Evolutionary conservation across 2,113 vertebrate species (phyloP).

Genomic region (Macheiramphus alcinus): DNA sequence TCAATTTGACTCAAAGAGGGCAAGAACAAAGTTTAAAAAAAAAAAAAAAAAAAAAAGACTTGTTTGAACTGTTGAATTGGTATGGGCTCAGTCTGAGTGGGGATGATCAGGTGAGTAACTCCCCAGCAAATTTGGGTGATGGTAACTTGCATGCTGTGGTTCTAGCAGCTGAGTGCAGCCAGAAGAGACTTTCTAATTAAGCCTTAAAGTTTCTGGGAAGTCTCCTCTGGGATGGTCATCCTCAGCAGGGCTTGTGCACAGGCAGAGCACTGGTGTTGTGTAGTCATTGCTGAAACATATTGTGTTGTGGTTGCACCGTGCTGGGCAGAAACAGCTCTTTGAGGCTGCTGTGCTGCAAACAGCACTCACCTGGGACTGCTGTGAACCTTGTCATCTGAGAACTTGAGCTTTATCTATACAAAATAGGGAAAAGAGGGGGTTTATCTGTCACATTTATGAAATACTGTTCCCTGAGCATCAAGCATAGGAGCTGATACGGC

Average conservation of each 20-base stretch:
- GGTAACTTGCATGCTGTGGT: rapidly evolving
- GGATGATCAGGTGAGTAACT: not conserved
- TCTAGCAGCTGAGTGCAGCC: not conserved
- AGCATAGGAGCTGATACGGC: not conserved
- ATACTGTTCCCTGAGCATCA: not conserved
- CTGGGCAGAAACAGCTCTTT: not conserved
- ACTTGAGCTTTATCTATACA: not conserved
- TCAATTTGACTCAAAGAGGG: too few relatives aligned
- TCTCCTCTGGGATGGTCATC: not conserved
- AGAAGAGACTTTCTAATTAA: not conserved
- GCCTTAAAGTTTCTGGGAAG: not conserved
- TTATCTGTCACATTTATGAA: not conserved
- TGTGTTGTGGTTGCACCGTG: rapidly evolving
- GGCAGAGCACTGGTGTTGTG: not conserved
- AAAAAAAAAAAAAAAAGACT: not conserved
- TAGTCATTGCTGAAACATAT: rapidly evolving
- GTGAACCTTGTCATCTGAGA: not conserved
- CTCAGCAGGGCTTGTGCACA: not conserved
- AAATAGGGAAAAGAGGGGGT: not conserved
- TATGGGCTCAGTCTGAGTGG: not conserved
- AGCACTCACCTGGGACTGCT: not conserved
- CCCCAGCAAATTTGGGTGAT: not conserved
- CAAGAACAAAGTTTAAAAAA: too few relatives aligned
- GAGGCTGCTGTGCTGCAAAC: not conserved
- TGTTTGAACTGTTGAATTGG: not conserved